These are phyloP conservation scores for Epistrophe eligans DNA, from an alignment of 2,888 invertebrate genomes.

Conservation along the genomic window DNA sequence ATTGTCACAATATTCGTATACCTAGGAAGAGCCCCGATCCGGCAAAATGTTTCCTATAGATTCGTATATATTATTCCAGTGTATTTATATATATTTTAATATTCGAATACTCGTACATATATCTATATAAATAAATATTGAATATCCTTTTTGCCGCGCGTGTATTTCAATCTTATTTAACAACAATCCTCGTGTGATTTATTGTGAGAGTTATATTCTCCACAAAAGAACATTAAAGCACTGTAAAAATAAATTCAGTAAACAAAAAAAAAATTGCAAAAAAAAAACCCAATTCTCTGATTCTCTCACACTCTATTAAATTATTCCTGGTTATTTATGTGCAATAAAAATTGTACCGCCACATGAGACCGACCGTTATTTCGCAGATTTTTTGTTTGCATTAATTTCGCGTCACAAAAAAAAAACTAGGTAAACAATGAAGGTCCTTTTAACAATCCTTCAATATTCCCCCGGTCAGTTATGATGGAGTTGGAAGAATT, in stretches of 20 bases:
- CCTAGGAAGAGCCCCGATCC: no score
- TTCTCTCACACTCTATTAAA: constrained; percentile 30
- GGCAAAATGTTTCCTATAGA: neutral
- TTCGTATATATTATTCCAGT: neutral
- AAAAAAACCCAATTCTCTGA: constrained; percentile 38
- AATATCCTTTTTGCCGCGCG: constrained; percentile 39
- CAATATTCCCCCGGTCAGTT: neutral
- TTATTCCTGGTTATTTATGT: constrained; percentile 71
- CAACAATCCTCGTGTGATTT: constrained; percentile 57
- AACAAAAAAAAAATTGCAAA: constrained; percentile 44
- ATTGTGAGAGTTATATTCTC: constrained; percentile 21
- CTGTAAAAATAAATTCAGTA: constrained; percentile 27
- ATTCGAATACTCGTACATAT: constrained; percentile 32
- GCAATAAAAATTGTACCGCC: constrained; percentile 65
- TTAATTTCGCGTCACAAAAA: constrained; percentile 39
- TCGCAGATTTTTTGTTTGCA: neutral
- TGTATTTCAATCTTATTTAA: constrained; percentile 62
- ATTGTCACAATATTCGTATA: constrained; percentile 31
- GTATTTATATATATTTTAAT: no score
- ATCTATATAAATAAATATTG: constrained; percentile 38
- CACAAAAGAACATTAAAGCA: constrained; percentile 57
- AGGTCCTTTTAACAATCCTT: constrained; percentile 21
- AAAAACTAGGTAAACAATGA: neutral
- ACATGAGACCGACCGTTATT: constrained; percentile 65
- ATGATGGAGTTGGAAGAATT: neutral